A percentile compares a stretch with the other conserved stretches of the same genome.
Evolutionary conservation across 2,797 vertebrate species (phyloP).

Genomic region (Cuculus canorus): DNA sequence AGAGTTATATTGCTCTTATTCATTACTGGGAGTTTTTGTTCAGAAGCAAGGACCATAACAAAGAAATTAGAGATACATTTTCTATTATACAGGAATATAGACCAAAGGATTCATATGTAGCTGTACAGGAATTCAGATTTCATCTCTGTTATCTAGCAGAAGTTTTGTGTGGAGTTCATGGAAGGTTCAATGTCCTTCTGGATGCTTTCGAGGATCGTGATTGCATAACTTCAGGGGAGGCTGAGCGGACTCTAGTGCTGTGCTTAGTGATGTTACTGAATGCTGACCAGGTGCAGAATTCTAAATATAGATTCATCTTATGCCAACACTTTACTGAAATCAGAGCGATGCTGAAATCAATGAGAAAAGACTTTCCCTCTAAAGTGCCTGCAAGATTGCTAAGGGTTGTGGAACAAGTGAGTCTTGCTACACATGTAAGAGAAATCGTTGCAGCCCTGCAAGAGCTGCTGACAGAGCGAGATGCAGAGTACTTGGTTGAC

Average conservation of each 20-base stretch:
- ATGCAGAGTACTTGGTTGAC: conserved; percentile 77
- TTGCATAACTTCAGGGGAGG: conserved; percentile 76
- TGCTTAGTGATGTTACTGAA: conserved; percentile 82
- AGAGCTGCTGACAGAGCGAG: conserved; percentile 73
- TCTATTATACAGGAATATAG: conserved; percentile 79
- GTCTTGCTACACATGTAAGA: background rate
- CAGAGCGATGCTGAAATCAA: background rate
- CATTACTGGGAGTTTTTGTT: conserved; percentile 82
- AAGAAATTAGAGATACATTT: conserved; percentile 63
- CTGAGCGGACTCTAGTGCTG: conserved; percentile 79
- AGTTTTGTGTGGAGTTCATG: conserved; percentile 73
- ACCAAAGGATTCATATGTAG: conserved; percentile 65
- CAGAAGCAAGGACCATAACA: conserved; percentile 48
- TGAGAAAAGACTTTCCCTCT: conserved; percentile 34
- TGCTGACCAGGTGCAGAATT: conserved; percentile 57
- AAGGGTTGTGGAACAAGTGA: conserved; percentile 52
- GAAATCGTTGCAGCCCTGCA: conserved; percentile 70
- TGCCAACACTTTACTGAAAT: conserved; percentile 58
- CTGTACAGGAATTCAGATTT: conserved; percentile 64
- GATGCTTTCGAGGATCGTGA: conserved; percentile 73
- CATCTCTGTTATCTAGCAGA: conserved; percentile 77
- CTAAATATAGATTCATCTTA: conserved; percentile 33
- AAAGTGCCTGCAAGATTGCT: conserved; percentile 74
- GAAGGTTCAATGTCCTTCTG: conserved; percentile 76
- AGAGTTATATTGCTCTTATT: conserved; percentile 79